Evolutionary conservation across 92 coral and sea anemone genomes (phyloP), one percentile per base, ranked within the genome.

Genomic region (Zoanthus sociatus): DNA sequence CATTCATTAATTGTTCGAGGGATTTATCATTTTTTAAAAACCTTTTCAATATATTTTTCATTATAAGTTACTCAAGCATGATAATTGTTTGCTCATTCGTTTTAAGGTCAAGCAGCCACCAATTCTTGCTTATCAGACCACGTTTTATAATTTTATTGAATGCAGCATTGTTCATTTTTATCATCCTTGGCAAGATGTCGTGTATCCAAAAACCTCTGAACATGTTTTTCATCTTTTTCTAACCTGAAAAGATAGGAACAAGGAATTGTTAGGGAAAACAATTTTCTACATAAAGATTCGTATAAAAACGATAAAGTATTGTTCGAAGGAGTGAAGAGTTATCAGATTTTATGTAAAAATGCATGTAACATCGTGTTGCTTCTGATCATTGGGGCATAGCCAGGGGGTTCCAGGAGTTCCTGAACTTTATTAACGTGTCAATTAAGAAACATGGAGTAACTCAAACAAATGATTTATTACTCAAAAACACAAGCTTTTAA

Each of bases 141-240:
- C 73, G 3, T 20, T 33, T 18, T 17, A 33, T 67, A 64, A 26
- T 45, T 47, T 81, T 17, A 81, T 20, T 81, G 85, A 47, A 81
- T 66, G 61, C 58, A 81, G 18, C 85, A 81, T 17, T 81, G 85
- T 11, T 81, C 85, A 30, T 71, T 81, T 13, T 81, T 81, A 58
- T 81, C 85, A 54, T 81, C 75, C 66, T 64, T 81, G 74, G 85
- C 64, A 53, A 9, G 47, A 33, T 66, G 46, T 2, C 85, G 74
- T 9, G 74, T 64, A 66, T 81, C 61, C 42, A 81, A 70, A 44
- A 81, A 14, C 73, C 75, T 66, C 63, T 64, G 85, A 66, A 81
- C 74, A 11, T 81, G 85, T 63, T 81, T 45, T 45, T 81, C 85
- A 74, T 81, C 75, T 21, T 81, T 81, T 61, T 81, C 85, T 14